phyloP scores from a whole-genome alignment of 2,888 invertebrate genomes.

The Aelia acuminata region DNA sequence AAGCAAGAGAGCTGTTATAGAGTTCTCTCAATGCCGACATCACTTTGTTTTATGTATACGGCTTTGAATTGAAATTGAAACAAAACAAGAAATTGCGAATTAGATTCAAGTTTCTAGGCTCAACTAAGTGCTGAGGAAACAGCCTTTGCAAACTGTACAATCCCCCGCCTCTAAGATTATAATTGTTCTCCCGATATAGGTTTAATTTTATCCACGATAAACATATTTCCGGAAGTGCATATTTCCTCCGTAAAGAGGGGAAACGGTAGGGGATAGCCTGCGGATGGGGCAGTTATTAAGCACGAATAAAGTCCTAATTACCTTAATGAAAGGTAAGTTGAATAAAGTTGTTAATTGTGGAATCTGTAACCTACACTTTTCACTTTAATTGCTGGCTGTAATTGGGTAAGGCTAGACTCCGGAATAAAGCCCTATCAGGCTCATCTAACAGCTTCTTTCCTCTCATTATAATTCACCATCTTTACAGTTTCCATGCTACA shows the following conservation, averaged over 20 bases:
- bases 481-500: not conserved
- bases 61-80: not conserved
- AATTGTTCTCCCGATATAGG: not conserved
- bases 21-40: not conserved
- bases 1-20: not conserved
- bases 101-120: not conserved
- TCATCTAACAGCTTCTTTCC: not conserved
- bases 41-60: not conserved
- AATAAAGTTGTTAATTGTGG: conserved; percentile 50
- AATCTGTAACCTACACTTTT: conserved; percentile 47
- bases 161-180: not conserved
- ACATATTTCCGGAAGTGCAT: not conserved
- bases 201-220: not conserved
- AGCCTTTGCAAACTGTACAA: not conserved
- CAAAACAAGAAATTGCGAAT: not conserved
- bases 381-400: conserved; percentile 49
- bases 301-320: conserved; percentile 39
- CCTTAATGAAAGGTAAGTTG: conserved; percentile 47
- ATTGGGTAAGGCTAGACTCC: conserved; percentile 31
- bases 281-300: conserved; percentile 9
- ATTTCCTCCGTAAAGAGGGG: not conserved
- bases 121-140: not conserved
- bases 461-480: not conserved
- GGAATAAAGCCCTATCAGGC: not conserved
- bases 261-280: not conserved